Conservation (phyloP, 2,797 vertebrate genomes). For the Alcedo quadribrachys region DNA sequence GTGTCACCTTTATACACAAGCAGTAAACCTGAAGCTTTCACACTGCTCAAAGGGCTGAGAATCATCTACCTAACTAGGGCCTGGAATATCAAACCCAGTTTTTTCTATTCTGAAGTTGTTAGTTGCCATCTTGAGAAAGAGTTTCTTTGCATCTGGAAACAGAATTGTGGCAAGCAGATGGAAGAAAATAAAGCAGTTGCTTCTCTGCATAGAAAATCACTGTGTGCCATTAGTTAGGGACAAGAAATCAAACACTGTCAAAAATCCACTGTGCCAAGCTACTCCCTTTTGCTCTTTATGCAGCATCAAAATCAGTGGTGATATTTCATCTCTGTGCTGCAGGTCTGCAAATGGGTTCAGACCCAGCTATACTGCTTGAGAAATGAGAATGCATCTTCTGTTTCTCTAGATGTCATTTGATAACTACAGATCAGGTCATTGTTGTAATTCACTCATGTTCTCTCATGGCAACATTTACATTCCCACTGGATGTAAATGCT, state of each 20-base stretch:
- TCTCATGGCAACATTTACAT: neutral
- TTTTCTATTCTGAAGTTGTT: neutral
- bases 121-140: neutral
- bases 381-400: neutral
- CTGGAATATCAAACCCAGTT: neutral
- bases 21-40: neutral
- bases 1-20: neutral
- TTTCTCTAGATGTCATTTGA: neutral
- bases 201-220: neutral
- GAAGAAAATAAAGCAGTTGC: neutral
- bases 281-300: neutral
- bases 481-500: neutral
- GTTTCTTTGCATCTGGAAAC: neutral
- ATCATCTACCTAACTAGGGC: neutral
- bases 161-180: neutral
- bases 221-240: neutral
- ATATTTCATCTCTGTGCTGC: constrained; percentile 12
- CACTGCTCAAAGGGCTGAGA: neutral
- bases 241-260: constrained; percentile 9
- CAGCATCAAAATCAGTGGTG: neutral
- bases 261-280: neutral
- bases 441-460: neutral
- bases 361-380: constrained; percentile 11
- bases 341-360: constrained; percentile 41
- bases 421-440: neutral